These are phyloP conservation scores for Monochamus saltuarius DNA, from an alignment of 1,140 invertebrate genomes.

Conservation along the genomic window DNA sequence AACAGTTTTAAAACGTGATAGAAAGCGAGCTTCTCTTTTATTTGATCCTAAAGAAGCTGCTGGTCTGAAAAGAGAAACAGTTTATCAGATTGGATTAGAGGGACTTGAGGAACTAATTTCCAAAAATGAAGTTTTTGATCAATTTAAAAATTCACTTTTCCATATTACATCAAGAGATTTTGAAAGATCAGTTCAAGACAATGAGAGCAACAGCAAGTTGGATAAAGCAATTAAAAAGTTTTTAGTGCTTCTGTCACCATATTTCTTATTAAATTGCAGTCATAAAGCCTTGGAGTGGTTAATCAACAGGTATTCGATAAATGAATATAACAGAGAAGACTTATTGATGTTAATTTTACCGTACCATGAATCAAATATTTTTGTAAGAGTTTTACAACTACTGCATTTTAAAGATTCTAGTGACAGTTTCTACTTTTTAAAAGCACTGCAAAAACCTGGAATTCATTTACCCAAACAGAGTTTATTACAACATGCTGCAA, in stretches of 20 bases:
- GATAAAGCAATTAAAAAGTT: slow-evolving; percentile 79
- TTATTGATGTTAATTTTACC: slow-evolving; percentile 81
- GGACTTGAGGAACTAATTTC: slow-evolving; percentile 80
- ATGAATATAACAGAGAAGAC: slow-evolving; percentile 81
- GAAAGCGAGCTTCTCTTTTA: slow-evolving; percentile 76
- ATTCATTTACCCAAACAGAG: slow-evolving; percentile 67
- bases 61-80: slow-evolving; percentile 75
- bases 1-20: slow-evolving; percentile 64
- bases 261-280: slow-evolving; percentile 78
- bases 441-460: slow-evolving; percentile 70
- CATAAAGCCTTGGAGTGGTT: slow-evolving; percentile 94
- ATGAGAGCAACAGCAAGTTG: slow-evolving; percentile 74
- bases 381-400: slow-evolving; percentile 79
- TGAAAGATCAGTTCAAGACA: slow-evolving; percentile 76
- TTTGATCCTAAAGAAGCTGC: slow-evolving; percentile 89
- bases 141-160: slow-evolving; percentile 78
- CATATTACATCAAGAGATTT: slow-evolving; percentile 69
- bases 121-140: slow-evolving; percentile 68
- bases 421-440: slow-evolving; percentile 79
- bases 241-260: slow-evolving; percentile 79
- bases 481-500: slow-evolving; percentile 71
- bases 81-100: slow-evolving; percentile 80
- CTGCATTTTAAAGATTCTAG: slow-evolving; percentile 62
- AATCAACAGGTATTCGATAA: slow-evolving; percentile 82
- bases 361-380: slow-evolving; percentile 88